Conservation (phyloP, 2,888 invertebrate genomes). For the Trachelus troglodyta region DNA sequence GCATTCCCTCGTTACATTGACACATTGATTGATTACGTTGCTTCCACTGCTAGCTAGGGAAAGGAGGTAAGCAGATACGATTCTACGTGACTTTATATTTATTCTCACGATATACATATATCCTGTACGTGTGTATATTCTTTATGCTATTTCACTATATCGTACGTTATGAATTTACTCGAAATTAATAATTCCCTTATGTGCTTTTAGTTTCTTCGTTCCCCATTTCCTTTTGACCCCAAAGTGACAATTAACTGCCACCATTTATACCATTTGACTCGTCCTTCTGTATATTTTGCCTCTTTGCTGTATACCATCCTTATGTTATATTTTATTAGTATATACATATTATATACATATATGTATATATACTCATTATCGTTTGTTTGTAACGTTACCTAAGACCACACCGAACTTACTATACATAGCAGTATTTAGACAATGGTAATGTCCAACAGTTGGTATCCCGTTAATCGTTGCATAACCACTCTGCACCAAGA, state of each 20-base stretch:
- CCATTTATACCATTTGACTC: neutral
- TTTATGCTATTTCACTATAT: slow-evolving; percentile 6
- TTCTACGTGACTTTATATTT: slow-evolving; percentile 37
- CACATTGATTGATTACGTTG: slow-evolving; percentile 59
- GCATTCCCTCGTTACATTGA: slow-evolving; percentile 35
- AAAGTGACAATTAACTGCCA: neutral
- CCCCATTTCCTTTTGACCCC: neutral
- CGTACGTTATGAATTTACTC: neutral
- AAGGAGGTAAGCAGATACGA: slow-evolving; percentile 58
- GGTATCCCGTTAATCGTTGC: slow-evolving; percentile 55
- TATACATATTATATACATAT: slow-evolving; percentile 15
- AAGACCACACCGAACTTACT: slow-evolving; percentile 30
- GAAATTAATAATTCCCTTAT: neutral
- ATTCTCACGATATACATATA: slow-evolving; percentile 22
- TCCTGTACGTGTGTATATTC: slow-evolving; percentile 3
- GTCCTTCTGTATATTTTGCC: neutral
- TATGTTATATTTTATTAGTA: neutral
- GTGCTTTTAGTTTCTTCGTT: neutral
- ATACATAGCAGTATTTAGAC: slow-evolving; percentile 59
- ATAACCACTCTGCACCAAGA: slow-evolving; percentile 37
- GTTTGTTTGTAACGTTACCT: slow-evolving; percentile 25
- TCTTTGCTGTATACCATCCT: neutral
- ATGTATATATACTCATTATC: slow-evolving; percentile 11
- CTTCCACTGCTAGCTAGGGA: slow-evolving; percentile 64
- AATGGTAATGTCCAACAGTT: slow-evolving; percentile 66